Evolutionary conservation across 2,888 invertebrate species (phyloP).

Genomic region (Panopea generosa): DNA sequence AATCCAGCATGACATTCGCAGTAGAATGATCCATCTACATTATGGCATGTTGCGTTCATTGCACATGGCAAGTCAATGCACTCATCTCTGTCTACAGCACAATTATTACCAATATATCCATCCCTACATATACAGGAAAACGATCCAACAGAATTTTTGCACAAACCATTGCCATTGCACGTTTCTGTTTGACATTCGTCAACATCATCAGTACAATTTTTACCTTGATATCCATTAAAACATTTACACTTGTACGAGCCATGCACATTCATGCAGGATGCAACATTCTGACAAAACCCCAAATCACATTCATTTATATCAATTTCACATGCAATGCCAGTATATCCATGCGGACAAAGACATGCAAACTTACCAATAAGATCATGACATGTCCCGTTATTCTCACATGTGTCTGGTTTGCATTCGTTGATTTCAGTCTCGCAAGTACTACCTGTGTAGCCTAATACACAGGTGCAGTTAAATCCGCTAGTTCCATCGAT

Average conservation of each 20-base stretch:
- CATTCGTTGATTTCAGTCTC: constrained; percentile 59
- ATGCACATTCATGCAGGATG: constrained; percentile 56
- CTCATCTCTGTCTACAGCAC: constrained; percentile 20
- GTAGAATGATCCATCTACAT: constrained; percentile 11
- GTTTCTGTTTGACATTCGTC: constrained; percentile 53
- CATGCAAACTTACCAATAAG: constrained; percentile 24
- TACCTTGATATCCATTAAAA: constrained; percentile 51
- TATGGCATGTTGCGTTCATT: constrained; percentile 33
- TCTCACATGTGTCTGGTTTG: constrained; percentile 5
- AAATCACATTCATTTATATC: constrained; percentile 51
- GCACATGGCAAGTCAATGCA: constrained; percentile 37
- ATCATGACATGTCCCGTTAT: constrained; percentile 27
- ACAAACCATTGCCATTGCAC: constrained; percentile 32
- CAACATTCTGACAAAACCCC: constrained; percentile 45
- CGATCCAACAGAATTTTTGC: constrained; percentile 34
- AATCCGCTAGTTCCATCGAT: constrained; percentile 55
- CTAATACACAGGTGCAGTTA: constrained; percentile 58
- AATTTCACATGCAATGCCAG: constrained; percentile 26
- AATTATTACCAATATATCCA: constrained; percentile 36
- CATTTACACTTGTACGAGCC: constrained; percentile 64
- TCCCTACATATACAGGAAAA: constrained; percentile 37
- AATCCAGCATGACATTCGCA: constrained; percentile 34
- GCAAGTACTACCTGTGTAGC: constrained; percentile 60
- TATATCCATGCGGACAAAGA: not conserved
- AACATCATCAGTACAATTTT: constrained; percentile 52